phyloP scores from a whole-genome alignment of 2,888 invertebrate genomes.

The Lithophane leautieri region DNA sequence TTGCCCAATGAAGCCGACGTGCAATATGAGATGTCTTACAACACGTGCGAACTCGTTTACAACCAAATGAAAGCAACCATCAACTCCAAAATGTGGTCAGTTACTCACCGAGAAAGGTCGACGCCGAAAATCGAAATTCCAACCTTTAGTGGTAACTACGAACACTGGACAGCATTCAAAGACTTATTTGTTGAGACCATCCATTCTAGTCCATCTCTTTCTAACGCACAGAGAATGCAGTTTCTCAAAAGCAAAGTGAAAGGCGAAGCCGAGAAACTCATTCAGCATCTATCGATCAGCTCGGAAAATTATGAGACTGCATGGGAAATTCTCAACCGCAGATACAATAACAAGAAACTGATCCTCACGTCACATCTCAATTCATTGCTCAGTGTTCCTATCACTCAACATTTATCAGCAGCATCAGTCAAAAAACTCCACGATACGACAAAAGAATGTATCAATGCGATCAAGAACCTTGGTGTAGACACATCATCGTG shows the following conservation, averaged over 20 bases:
- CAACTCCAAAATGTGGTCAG: not conserved
- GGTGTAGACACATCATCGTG: not conserved
- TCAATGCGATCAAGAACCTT: constrained; percentile 1
- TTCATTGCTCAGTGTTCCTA: not conserved
- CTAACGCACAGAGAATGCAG: too few relatives aligned
- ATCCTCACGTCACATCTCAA: not conserved
- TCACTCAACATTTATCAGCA: constrained; percentile 2
- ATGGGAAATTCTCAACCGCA: not conserved
- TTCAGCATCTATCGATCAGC: too few relatives aligned
- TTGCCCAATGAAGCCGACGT: too few relatives aligned
- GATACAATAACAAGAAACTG: not conserved
- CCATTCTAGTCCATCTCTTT: too few relatives aligned
- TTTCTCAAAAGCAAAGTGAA: too few relatives aligned
- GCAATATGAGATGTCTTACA: not conserved
- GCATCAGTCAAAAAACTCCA: constrained; percentile 3
- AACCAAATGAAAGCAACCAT: not conserved
- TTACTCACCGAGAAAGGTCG: not conserved
- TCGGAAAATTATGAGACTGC: too few relatives aligned
- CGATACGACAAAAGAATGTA: not conserved
- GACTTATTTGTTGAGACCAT: too few relatives aligned
- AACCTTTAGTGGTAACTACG: too few relatives aligned
- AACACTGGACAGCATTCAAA: too few relatives aligned
- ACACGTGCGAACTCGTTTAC: not conserved
- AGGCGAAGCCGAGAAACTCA: too few relatives aligned
- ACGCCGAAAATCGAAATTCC: too few relatives aligned